These are phyloP conservation scores for Agelas oroides DNA, from an alignment of 37 sponge, comb jelly and placozoan species.

Conservation along the genomic window DNA sequence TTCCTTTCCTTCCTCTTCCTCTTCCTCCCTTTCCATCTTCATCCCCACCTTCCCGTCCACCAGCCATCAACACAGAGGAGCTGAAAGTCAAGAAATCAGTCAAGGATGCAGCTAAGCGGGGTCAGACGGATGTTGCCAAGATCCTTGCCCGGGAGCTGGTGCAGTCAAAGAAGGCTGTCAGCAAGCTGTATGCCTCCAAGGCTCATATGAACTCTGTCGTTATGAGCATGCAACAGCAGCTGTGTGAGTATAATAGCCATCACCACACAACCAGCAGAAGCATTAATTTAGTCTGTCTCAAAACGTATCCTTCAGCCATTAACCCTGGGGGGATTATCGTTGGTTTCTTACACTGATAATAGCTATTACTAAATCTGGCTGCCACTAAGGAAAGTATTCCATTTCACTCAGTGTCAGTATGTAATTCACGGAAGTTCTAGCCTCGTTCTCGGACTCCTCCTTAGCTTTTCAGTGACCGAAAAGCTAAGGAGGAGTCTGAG, in stretches of 20 bases:
- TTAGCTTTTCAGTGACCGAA: no score
- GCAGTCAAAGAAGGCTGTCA: conserved; percentile 90
- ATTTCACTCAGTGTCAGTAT: no score
- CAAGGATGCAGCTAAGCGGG: conserved; percentile 97
- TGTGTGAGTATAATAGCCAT: conserved; percentile 69
- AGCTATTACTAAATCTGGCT: no score
- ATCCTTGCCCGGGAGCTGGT: conserved; percentile 97
- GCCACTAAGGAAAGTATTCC: no score
- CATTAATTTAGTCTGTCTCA: no score
- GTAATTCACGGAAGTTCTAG: no score
- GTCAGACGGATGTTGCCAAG: conserved; percentile 92
- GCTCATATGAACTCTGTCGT: conserved; percentile 99
- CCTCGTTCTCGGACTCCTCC: no score
- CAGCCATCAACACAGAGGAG: conserved; percentile 89
- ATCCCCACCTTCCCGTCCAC: background rate
- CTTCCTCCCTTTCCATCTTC: background rate
- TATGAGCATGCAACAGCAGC: conserved; percentile 97
- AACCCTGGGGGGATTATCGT: no score
- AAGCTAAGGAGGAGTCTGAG: no score
- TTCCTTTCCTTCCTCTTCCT: background rate
- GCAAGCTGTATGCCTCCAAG: conserved; percentile 95
- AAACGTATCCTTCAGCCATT: no score
- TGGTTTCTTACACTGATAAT: no score
- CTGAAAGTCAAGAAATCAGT: conserved; percentile 93
- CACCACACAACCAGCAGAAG: no score